These are phyloP conservation scores for Probaryconus sp. DNA, from an alignment of 1,140 invertebrate genomes.

Conservation along the genomic window DNA sequence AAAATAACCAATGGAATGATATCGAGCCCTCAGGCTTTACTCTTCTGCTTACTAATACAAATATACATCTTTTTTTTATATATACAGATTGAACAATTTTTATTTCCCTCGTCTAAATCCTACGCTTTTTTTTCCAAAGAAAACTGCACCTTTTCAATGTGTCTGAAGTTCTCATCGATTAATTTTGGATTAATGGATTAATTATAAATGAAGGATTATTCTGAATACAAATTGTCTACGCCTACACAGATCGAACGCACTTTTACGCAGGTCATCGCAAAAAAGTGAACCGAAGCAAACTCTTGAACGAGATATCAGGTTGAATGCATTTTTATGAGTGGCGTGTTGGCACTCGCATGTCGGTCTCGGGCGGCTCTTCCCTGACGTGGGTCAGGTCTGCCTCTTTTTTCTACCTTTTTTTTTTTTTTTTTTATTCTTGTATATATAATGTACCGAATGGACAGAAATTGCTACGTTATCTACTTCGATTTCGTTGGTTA, in stretches of 20 bases:
- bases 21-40: slow-evolving; percentile 35
- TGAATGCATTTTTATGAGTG: slow-evolving; percentile 65
- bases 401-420: slow-evolving; percentile 5
- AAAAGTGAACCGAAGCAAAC: slow-evolving; percentile 41
- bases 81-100: too few relatives aligned
- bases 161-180: too few relatives aligned
- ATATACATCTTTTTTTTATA: too few relatives aligned
- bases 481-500: slow-evolving; percentile 21
- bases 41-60: too few relatives aligned
- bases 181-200: too few relatives aligned
- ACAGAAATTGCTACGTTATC: slow-evolving; percentile 24
- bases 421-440: slow-evolving; percentile 22
- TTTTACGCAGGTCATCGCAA: slow-evolving; percentile 40
- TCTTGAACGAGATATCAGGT: slow-evolving; percentile 60
- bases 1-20: slow-evolving; percentile 19
- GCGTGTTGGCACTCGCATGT: slow-evolving; percentile 65
- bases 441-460: slow-evolving; percentile 8
- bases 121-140: too few relatives aligned
- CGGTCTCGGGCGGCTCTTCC: slow-evolving; percentile 42
- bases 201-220: too few relatives aligned
- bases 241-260: slow-evolving; percentile 32
- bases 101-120: too few relatives aligned
- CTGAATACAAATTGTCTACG: too few relatives aligned
- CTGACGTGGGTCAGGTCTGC: slow-evolving; percentile 38
- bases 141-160: too few relatives aligned